phyloP scores from a whole-genome alignment of 2,797 vertebrate genomes.

The Pyrocephalus nanus region DNA sequence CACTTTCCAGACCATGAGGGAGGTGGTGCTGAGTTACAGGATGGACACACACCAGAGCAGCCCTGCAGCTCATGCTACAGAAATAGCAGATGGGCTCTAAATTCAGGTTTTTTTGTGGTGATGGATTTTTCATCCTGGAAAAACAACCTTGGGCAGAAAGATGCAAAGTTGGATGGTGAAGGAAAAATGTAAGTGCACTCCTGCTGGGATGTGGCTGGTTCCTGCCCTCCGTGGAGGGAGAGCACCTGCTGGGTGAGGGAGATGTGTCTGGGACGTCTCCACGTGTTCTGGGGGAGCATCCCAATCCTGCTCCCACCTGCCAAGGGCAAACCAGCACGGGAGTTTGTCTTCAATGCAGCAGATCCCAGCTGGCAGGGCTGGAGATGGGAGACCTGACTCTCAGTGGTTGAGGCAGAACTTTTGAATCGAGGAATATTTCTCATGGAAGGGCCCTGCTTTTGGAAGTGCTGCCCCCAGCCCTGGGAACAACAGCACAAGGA shows the following conservation, averaged over 20 bases:
- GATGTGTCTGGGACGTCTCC: too few relatives aligned
- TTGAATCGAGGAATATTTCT: neutral
- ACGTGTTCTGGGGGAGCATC: neutral
- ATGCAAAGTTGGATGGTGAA: neutral
- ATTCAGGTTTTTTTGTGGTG: neutral
- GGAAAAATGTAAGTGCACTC: neutral
- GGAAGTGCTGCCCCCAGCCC: neutral
- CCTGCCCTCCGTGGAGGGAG: neutral
- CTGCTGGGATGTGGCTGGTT: rapidly evolving
- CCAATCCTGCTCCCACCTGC: neutral
- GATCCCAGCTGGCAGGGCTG: neutral
- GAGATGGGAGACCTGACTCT: neutral
- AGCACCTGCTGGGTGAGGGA: too few relatives aligned
- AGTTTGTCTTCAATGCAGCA: neutral
- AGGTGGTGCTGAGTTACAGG: neutral
- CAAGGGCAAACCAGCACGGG: rapidly evolving
- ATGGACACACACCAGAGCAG: neutral
- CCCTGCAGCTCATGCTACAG: neutral
- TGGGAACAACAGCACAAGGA: neutral
- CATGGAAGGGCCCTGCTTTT: rapidly evolving
- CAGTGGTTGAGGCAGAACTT: neutral
- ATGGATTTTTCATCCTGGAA: neutral
- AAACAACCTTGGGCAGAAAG: neutral
- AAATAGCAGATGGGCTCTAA: neutral
- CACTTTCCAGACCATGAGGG: neutral